Evolutionary conservation across 2,888 invertebrate genomes (phyloP).

Genomic region (Scrobipalpa costella): DNA sequence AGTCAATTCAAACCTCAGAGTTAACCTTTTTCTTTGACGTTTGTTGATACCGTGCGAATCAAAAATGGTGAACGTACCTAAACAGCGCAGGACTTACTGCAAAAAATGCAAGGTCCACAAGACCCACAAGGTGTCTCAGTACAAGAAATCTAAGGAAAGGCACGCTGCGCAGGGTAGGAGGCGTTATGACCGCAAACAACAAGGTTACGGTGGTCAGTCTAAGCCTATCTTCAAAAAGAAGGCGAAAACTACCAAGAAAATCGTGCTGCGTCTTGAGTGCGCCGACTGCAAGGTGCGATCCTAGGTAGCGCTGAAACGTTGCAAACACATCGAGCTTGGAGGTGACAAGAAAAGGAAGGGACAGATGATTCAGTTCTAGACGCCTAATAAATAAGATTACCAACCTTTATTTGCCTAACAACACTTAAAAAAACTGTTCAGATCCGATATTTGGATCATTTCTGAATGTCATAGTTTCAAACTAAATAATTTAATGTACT

Average conservation of each 20-base stretch:
- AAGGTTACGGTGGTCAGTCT: conserved; percentile 99
- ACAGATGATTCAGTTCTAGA: conserved; percentile 99
- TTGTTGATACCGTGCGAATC: conserved; percentile 58
- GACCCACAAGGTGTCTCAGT: conserved; percentile 99
- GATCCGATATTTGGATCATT: no score
- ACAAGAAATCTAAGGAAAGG: conserved; percentile 99
- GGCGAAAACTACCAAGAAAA: conserved; percentile 99
- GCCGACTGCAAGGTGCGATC: conserved; percentile 98
- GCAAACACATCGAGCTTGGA: conserved; percentile 99
- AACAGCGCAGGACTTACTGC: conserved; percentile 99
- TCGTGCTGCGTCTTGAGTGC: conserved; percentile 99
- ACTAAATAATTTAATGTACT: no score
- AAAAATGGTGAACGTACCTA: conserved; percentile 96
- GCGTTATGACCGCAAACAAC: conserved; percentile 99
- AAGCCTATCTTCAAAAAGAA: conserved; percentile 99
- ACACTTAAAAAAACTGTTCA: no score
- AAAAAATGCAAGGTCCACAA: conserved; percentile 99
- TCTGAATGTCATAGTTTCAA: no score
- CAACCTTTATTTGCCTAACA: no score
- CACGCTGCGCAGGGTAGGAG: conserved; percentile 97
- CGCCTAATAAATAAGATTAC: conserved; percentile 77
- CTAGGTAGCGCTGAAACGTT: conserved; percentile 97
- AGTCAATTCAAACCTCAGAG: no score
- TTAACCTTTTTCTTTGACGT: conserved; percentile 66
- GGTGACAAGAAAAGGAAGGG: conserved; percentile 99